Evolutionary conservation across 2,888 invertebrate species (phyloP).

Genomic region (Hyposoter didymator): DNA sequence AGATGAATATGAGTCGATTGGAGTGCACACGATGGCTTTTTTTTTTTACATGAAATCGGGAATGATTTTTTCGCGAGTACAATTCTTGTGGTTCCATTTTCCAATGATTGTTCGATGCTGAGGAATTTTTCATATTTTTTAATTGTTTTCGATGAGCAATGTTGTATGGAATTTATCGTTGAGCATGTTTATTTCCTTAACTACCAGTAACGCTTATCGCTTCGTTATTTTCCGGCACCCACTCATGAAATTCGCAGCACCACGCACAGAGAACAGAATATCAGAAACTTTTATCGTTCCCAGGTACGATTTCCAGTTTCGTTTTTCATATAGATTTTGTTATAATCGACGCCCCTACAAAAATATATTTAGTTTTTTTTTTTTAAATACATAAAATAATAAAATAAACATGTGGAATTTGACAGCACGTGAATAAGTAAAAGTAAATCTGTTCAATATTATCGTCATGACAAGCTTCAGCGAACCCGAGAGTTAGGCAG

Average conservation of each 20-base stretch:
- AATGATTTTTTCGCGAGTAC: neutral
- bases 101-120: neutral
- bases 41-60: neutral
- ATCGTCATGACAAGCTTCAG: no score
- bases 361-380: neutral
- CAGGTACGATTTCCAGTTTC: neutral
- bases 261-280: neutral
- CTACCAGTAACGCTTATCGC: neutral
- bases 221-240: neutral
- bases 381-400: no score
- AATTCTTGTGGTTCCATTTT: neutral
- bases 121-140: neutral
- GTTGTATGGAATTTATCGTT: neutral
- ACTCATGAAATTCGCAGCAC: neutral
- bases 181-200: neutral
- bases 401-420: no score
- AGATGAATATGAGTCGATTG: slow-evolving; percentile 63
- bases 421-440: no score
- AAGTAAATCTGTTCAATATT: no score
- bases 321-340: neutral
- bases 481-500: no score
- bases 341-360: neutral
- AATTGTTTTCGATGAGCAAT: neutral
- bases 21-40: slow-evolving; percentile 13
- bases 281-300: neutral